phyloP scores from a whole-genome alignment of 2,113 vertebrate species.

The Cervus canadensis region DNA sequence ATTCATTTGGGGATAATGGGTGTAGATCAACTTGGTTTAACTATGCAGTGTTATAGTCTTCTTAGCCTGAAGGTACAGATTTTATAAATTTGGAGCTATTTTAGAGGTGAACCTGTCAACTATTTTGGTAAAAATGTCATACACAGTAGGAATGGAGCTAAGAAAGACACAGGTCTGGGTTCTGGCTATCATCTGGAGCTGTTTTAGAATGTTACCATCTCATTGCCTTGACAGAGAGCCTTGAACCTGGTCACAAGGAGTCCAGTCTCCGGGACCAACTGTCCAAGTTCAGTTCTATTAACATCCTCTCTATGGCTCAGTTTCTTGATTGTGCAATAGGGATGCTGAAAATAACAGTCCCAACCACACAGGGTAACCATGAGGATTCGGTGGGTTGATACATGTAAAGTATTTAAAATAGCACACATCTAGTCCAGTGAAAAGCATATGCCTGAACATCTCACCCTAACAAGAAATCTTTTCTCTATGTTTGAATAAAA shows the following conservation, averaged over 20 bases:
- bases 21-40: background rate
- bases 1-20: background rate
- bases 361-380: rapidly evolving
- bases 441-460: background rate
- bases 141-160: background rate
- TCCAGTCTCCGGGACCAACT: background rate
- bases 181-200: background rate
- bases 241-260: background rate
- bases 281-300: background rate
- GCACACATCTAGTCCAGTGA: background rate
- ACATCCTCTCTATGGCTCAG: background rate
- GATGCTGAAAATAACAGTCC: background rate
- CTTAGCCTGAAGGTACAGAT: background rate
- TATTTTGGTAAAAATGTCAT: background rate
- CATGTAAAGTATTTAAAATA: background rate
- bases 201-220: background rate
- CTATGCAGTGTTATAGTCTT: background rate
- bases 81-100: background rate
- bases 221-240: background rate
- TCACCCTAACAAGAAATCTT: background rate
- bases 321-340: background rate
- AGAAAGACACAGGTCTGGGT: background rate
- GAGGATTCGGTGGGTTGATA: background rate
- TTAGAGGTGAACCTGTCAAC: background rate
- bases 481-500: background rate